Base-by-base conservation (phyloP, 2,888 invertebrate genomes). In the Ethmia dodecea region DNA sequence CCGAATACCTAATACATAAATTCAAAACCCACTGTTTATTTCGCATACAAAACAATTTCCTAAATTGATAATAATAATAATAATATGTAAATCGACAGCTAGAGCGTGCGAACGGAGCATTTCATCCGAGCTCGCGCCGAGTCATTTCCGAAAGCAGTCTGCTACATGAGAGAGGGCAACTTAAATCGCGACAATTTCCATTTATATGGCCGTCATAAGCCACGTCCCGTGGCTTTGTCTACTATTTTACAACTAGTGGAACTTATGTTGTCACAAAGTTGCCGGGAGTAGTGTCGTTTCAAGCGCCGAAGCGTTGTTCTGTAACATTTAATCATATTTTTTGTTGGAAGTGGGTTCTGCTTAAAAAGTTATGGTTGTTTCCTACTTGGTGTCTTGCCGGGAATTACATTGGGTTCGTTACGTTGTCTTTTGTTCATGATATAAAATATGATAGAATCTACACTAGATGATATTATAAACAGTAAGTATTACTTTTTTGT, bases 101-200 rank as follows among this genome's bases (percentile, higher is more conserved):
- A n/a, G n/a, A n/a, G n/a, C 32, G 27, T 35, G 40, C 40, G 44
- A 49, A 48, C 45, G 46, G 31, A 44, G 28, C 42, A 33, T 25
- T 28, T 5, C 35, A 30, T 22, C 34, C 33, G 36, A 43, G 43
- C 52, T 16, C 22, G 29, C 49, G 37, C 49, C 42, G 46, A 50
- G 57, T 65, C 65, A 68, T 72, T 73, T 75, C 71, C 70, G 65
- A 64, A 73, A 59, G 55, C 57, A 56, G 49, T 54, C 54, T 49
- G 50, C 59, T 55, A 55, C 60, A 61, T 54, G 59, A 60, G 57
- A 48, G 58, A 49, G 54, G 52, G 45, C 57, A 72, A 72, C 68
- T 76, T 69, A 68, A 65, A 75, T 74, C 60, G 70, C 62, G 60
- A 74, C 78, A 71, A 78, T 79, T 76, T 76, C 69, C 76, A 77